These are phyloP conservation scores for Leptocoma aspasia DNA, from an alignment of 2,113 vertebrate species.

Conservation along the genomic window DNA sequence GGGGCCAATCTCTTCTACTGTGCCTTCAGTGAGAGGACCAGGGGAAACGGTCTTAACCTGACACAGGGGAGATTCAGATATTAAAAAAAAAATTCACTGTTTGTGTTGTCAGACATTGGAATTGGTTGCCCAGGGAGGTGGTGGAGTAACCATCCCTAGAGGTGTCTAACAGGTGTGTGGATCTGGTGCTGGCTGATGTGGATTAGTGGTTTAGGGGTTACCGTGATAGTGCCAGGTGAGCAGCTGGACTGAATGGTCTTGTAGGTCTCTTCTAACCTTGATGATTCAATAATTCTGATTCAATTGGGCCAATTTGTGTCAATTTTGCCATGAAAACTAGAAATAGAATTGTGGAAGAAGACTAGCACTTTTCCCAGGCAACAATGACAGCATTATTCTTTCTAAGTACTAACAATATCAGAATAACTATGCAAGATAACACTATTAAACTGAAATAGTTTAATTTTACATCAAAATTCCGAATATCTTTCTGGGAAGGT, in stretches of 20 bases:
- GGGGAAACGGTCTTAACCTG: not conserved
- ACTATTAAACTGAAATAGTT: not conserved
- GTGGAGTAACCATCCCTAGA: not conserved
- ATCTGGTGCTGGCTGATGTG: not conserved
- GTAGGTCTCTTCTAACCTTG: not conserved
- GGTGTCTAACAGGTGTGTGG: not conserved
- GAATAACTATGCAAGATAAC: not conserved
- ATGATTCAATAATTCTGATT: fast-evolving
- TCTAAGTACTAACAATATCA: not conserved
- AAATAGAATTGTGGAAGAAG: not conserved
- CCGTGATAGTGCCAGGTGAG: not conserved
- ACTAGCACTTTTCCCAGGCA: not conserved
- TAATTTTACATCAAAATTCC: not conserved
- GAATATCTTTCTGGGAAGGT: not conserved
- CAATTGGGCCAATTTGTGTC: not conserved
- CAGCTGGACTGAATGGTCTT: not conserved
- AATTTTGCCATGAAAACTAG: not conserved
- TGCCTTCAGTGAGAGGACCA: not conserved
- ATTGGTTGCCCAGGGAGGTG: not conserved
- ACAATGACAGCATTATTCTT: not conserved
- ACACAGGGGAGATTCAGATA: not conserved
- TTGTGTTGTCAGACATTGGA: not conserved
- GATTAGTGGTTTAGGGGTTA: not conserved
- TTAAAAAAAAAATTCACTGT: not conserved
- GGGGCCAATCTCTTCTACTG: fast-evolving